Evolutionary conservation across 2,888 invertebrate species (phyloP), one percentile per base, ranked within the genome.

Genomic region (Autographa pulchrina): DNA sequence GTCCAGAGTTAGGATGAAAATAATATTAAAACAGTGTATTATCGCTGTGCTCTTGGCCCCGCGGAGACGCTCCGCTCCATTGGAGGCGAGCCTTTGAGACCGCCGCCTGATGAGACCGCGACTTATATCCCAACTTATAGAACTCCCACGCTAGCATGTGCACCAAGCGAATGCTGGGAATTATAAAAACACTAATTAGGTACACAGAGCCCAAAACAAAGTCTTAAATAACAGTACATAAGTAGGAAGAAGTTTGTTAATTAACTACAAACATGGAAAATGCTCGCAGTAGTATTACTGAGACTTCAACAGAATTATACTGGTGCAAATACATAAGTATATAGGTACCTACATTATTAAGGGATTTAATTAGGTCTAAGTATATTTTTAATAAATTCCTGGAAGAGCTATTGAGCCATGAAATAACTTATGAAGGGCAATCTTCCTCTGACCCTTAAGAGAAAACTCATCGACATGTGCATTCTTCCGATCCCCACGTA

Each of bases 41-140:
- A 38, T 8, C 74, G 35, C 59, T 6, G n/a, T 16, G 4, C 16
- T 25, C 31, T 52, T 20, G 75, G 75, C 75, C 71, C 8, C 0
- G 31, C 41, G 7, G 8, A 16, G n/a, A 61, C 74, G 59, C 16
- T 1, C 11, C 72, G 31, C 43, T 61, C 31, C 48, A 62, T 58
- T 59, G 74, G 32, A 66, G 48, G n/a, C 48, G 20, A 32, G 14
- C 60, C 61, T 74, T 60, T 74, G 75, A 75, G 41, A 3, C 65
- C 14, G 43, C 32, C 56, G 25, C 18, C n/a, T 7, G 18, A 25
- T 16, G 38, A 56, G n/a, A 20, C 38, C 13, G 63, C n/a, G 38
- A 13, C 62, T 74, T 20, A 66, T 65, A n/a, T 60, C 32, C 9
- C 18, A 56, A 56, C 20, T 56, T 56, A 56, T 13, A 20, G 9